phyloP scores from a whole-genome alignment of 2,113 vertebrate genomes.

The Brienomyrus longianalis region DNA sequence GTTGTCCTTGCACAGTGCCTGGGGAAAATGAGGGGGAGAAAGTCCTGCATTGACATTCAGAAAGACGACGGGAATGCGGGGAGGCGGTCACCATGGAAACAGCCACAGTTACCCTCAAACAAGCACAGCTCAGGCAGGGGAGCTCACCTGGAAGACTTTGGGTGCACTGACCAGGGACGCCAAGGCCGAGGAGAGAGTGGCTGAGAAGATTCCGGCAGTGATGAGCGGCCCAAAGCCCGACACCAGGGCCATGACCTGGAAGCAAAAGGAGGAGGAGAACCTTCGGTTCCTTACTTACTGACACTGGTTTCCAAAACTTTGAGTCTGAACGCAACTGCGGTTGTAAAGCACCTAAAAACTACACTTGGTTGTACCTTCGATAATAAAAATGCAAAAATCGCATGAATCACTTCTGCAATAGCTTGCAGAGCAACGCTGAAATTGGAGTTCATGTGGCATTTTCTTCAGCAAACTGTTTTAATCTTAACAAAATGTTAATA shows the following conservation, averaged over 20 bases:
- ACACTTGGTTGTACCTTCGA: neutral
- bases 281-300: neutral
- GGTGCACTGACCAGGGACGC: slow-evolving; percentile 96
- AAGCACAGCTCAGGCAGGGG: neutral
- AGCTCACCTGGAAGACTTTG: slow-evolving; percentile 90
- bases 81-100: neutral
- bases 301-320: neutral
- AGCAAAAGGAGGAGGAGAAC: neutral
- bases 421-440: neutral
- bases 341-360: neutral
- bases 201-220: slow-evolving; percentile 94
- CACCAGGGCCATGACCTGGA: slow-evolving; percentile 88
- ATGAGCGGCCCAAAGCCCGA: slow-evolving; percentile 92
- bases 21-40: slow-evolving; percentile 24
- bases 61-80: neutral
- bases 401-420: neutral
- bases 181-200: slow-evolving; percentile 92
- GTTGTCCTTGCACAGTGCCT: slow-evolving; percentile 97
- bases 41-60: neutral
- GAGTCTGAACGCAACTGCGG: neutral
- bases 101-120: neutral
- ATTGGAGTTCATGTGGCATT: neutral
- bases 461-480: neutral
- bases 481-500: neutral
- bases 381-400: neutral